Conservation (phyloP, 2,888 invertebrate genomes). For the Yponomeuta evonymella region DNA sequence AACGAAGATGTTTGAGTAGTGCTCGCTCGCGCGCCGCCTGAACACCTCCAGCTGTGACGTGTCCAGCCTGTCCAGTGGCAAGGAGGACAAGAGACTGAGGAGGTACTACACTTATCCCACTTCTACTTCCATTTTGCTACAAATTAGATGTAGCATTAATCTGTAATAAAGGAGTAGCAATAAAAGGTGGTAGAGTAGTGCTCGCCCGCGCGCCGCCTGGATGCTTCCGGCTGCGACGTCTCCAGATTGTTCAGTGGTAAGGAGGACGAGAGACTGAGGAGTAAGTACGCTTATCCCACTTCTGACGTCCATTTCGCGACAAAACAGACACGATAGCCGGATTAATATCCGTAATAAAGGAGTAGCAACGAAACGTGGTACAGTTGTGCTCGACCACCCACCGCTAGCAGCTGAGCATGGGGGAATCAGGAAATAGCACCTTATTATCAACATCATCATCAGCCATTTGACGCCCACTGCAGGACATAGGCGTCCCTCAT, state of each 20-base stretch:
- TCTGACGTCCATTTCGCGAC: background rate
- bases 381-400: conserved; percentile 68
- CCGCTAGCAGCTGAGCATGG: conserved; percentile 26
- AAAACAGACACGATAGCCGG: too few species aligned
- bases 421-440: too few species aligned
- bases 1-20: conserved; percentile 32
- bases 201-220: conserved; percentile 65
- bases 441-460: too few species aligned
- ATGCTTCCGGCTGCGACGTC: conserved; percentile 68
- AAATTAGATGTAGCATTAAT: too few species aligned
- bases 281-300: conserved; percentile 39
- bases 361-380: conserved; percentile 30
- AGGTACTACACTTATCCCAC: conserved; percentile 40
- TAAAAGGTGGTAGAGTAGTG: conserved; percentile 36
- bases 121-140: background rate
- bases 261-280: conserved; percentile 67
- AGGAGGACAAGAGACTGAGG: conserved; percentile 69
- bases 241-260: conserved; percentile 71
- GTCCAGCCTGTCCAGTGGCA: conserved; percentile 69
- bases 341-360: conserved; percentile 23
- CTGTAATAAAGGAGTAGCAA: too few species aligned
- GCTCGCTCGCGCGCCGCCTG: conserved; percentile 65
- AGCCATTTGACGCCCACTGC: too few species aligned
- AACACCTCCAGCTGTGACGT: conserved; percentile 69
- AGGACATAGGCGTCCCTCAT: too few species aligned